phyloP scores from a whole-genome alignment of 2,888 invertebrate species.

The Drosophila lacicola region DNA sequence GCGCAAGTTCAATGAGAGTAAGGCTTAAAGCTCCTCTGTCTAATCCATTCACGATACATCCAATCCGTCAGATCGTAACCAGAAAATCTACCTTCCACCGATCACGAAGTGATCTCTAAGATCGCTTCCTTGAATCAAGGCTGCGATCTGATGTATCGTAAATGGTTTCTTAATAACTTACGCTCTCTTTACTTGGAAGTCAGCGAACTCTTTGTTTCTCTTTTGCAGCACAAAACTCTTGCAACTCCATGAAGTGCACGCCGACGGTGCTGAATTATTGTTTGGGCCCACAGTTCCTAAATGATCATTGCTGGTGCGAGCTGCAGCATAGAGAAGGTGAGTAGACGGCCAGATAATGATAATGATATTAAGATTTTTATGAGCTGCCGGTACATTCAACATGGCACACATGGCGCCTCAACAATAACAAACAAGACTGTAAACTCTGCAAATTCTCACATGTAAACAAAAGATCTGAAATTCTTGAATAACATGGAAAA shows the following conservation, averaged over 20 bases:
- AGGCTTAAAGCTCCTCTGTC: constrained; percentile 27
- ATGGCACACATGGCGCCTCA: constrained; percentile 55
- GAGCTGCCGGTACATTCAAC: constrained; percentile 42
- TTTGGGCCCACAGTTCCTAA: constrained; percentile 82
- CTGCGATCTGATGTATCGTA: no score
- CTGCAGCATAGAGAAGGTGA: constrained; percentile 84
- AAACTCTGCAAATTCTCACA: constrained; percentile 63
- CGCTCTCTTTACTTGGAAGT: not conserved
- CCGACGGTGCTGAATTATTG: constrained; percentile 82
- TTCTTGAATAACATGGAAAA: constrained; percentile 27
- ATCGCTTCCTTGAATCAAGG: not conserved
- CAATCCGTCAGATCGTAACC: no score
- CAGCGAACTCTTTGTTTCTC: not conserved
- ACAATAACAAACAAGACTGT: constrained; percentile 51
- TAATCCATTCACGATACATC: no score
- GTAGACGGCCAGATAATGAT: constrained; percentile 32
- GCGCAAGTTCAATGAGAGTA: constrained; percentile 80
- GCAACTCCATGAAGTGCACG: constrained; percentile 78
- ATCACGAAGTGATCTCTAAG: not conserved
- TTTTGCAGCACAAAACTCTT: constrained; percentile 73
- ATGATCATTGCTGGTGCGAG: constrained; percentile 85
- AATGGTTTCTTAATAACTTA: not conserved
- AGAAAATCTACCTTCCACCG: no score
- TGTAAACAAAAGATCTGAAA: constrained; percentile 57
- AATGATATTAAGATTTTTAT: constrained; percentile 45